Evolutionary conservation across 2,113 vertebrate genomes (phyloP).

Genomic region (Lucifuga dentata): DNA sequence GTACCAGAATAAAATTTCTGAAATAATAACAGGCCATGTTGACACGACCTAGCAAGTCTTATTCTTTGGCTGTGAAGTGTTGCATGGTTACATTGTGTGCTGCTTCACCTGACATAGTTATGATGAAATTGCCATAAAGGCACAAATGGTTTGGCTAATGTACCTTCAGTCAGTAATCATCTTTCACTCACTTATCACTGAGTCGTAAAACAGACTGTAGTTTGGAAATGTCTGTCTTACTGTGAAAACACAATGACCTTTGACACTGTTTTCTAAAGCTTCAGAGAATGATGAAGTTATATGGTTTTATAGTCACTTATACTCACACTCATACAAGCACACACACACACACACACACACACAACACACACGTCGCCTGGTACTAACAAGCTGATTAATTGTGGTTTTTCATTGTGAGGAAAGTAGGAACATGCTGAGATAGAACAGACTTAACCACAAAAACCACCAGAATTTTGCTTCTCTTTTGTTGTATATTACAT

Average conservation of each 20-base stretch:
- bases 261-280: background rate
- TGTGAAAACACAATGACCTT: background rate
- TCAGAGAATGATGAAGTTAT: background rate
- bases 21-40: background rate
- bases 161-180: background rate
- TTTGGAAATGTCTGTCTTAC: background rate
- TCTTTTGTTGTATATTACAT: too few relatives aligned
- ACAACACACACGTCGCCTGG: background rate
- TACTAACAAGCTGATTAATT: background rate
- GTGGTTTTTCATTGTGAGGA: too few relatives aligned
- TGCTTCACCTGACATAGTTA: slow-evolving; percentile 3
- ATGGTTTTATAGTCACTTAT: background rate
- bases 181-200: background rate
- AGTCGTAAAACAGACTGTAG: slow-evolving; percentile 21
- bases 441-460: too few relatives aligned
- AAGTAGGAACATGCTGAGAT: too few relatives aligned
- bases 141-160: background rate
- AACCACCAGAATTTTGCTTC: too few relatives aligned
- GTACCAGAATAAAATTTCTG: background rate
- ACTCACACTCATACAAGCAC: too few relatives aligned
- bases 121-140: background rate
- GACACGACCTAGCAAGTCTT: background rate
- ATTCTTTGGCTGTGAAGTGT: background rate
- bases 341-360: too few relatives aligned
- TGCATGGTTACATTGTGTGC: background rate